Evolutionary conservation across 1,140 invertebrate genomes (phyloP), one percentile per base, ranked within the genome.

Genomic region (Metaphire vulgaris): DNA sequence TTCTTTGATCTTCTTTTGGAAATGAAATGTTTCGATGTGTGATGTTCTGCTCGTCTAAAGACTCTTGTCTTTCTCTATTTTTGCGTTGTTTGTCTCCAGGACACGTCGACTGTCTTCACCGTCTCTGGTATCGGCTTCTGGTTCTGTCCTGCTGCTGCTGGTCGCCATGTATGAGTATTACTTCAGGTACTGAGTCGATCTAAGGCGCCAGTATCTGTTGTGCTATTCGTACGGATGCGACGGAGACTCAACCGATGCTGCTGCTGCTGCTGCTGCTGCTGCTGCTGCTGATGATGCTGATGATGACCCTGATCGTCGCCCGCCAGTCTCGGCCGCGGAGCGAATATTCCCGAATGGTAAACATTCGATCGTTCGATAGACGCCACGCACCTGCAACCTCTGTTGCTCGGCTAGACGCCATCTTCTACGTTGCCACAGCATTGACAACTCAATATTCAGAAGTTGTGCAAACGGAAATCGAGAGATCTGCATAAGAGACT

Each of bases 201-300:
- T 56, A 6, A 56, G 6, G 41, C 6, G 6, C 6, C 6, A 56
- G 41, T 21, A 56, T 56, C 6, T 56, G 41, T 21, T 56, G 41
- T 6, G 6, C 21, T 56, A 56, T 56, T 12, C 41, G 41, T 6
- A 56, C 21, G 41, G 41, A 56, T 21, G 41, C 41, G 6, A 56
- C 41, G 41, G 6, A 56, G 41, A 21, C 41, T 21, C 21, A 12
- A 12, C 41, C 21, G 41, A 6, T 56, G 41, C 41, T 56, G 41
- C 41, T 56, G 41, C 41, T 56, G 41, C 41, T 56, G 41, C 41
- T 56, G 41, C 41, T 56, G 41, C 41, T 56, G 41, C 41, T 56
- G 41, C 41, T 56, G 41, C 41, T 56, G 41, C 41, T 56, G 41
- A 56, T 56, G 41, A 56, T 56, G 41, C 6, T 56, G 41, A 56